These are phyloP conservation scores for Melanostoma mellinum DNA, from an alignment of 2,888 invertebrate species.

Conservation along the genomic window DNA sequence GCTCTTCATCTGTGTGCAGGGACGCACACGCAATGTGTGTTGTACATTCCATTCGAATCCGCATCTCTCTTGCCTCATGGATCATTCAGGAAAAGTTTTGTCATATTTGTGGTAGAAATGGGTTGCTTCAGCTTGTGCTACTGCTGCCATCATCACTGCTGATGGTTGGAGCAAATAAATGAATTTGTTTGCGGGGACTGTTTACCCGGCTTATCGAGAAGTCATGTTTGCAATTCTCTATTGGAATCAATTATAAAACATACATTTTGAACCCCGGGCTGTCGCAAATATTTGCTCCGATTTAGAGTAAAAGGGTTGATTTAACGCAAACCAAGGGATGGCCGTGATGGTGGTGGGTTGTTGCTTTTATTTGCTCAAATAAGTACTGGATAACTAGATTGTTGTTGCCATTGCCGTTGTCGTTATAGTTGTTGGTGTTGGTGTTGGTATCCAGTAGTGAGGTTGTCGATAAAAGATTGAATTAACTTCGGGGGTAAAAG, in stretches of 20 bases:
- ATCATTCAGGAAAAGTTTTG: constrained; percentile 26
- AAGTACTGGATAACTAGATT: constrained; percentile 20
- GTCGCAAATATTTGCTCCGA: constrained; percentile 65
- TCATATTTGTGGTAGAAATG: constrained; percentile 29
- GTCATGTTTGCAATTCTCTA: constrained; percentile 71
- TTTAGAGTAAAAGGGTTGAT: constrained; percentile 42
- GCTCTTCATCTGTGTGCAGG: constrained; percentile 51
- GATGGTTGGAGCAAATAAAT: constrained; percentile 56
- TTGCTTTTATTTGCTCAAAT: constrained; percentile 26
- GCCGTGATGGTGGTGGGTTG: neutral
- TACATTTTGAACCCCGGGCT: constrained; percentile 58
- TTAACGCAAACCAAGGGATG: neutral
- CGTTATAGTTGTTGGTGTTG: neutral
- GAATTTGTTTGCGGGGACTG: constrained; percentile 62
- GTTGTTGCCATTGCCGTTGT: neutral
- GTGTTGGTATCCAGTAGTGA: constrained; percentile 6
- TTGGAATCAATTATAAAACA: constrained; percentile 73
- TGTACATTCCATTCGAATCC: neutral
- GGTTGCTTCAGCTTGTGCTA: constrained; percentile 1
- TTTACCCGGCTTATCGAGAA: constrained; percentile 68
- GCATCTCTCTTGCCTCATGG: constrained; percentile 24
- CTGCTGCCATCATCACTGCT: constrained; percentile 1
- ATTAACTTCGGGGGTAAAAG: constrained; percentile 34
- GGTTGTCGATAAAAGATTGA: constrained; percentile 54
- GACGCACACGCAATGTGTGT: constrained; percentile 37